A percentile compares a stretch with the other conserved stretches of the same genome.
Evolutionary conservation across 2,888 invertebrate genomes (phyloP).

Genomic region (Pilophorus perplexus): DNA sequence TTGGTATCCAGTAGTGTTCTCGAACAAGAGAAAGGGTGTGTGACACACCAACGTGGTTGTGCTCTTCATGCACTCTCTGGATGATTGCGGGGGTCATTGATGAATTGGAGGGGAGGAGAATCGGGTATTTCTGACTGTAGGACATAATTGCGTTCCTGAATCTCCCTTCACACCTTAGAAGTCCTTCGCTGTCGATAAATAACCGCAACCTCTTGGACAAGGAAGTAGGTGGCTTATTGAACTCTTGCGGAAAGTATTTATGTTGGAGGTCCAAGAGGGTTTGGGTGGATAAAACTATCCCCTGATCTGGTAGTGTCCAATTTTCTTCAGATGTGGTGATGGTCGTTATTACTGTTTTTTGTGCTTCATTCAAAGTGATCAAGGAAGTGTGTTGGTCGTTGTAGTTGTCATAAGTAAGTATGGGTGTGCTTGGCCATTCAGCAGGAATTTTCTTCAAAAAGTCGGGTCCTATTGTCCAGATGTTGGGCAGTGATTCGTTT

Average conservation of each 20-base stretch:
- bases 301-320: not conserved
- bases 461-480: not conserved
- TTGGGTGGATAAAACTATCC: not conserved
- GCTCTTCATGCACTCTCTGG: not conserved
- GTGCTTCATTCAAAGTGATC: no score
- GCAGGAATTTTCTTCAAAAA: no score
- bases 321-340: no score
- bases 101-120: not conserved
- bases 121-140: conserved; percentile 17
- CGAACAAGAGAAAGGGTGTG: conserved; percentile 9
- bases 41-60: not conserved
- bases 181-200: not conserved
- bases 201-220: not conserved
- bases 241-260: no score
- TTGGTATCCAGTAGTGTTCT: not conserved
- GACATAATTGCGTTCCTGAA: conserved; percentile 11
- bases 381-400: no score
- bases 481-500: not conserved
- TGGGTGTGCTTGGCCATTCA: no score
- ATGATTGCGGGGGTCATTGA: not conserved
- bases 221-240: no score
- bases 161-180: conserved; percentile 14
- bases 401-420: no score
- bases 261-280: no score
- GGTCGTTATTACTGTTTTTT: no score